Percentiles rank a stretch among this genome's conserved stretches.
phyloP scores from a whole-genome alignment of 53 echinoderm and acorn worm species.

The Hippasteria phrygiana region DNA sequence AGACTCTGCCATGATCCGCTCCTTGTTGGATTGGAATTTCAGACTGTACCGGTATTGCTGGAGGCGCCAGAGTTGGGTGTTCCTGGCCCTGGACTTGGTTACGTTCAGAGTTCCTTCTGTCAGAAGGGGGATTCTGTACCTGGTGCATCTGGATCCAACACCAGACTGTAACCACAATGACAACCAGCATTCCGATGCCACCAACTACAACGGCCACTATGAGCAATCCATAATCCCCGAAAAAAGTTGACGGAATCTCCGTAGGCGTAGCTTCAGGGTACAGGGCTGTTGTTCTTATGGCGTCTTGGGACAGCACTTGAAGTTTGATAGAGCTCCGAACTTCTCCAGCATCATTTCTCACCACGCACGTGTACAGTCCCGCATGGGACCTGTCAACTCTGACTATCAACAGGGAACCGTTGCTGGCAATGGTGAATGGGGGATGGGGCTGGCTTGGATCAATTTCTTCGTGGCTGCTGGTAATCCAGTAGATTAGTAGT shows the following conservation, averaged over 20 bases:
- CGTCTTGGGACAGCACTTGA: neutral
- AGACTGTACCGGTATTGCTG: no score
- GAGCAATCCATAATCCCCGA: no score
- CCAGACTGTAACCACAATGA: neutral
- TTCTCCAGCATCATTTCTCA: slow-evolving; percentile 40
- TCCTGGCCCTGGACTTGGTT: no score
- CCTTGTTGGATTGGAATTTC: no score
- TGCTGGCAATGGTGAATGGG: neutral
- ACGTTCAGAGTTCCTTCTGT: no score
- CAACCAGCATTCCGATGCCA: neutral
- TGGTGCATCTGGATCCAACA: no score
- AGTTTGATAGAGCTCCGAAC: neutral
- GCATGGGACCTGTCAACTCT: neutral
- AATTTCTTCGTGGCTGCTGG: neutral
- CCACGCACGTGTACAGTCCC: slow-evolving; percentile 34
- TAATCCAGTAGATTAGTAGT: neutral
- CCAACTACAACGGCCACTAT: neutral
- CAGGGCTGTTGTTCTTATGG: neutral
- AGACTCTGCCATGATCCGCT: no score
- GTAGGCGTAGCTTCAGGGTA: no score
- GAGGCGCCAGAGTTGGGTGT: no score
- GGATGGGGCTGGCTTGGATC: neutral
- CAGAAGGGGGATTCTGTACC: no score
- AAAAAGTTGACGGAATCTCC: no score
- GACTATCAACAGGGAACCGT: slow-evolving; percentile 20